Conservation (phyloP, 64 coral and sea anemone species). For the Pachyseris speciosa region DNA sequence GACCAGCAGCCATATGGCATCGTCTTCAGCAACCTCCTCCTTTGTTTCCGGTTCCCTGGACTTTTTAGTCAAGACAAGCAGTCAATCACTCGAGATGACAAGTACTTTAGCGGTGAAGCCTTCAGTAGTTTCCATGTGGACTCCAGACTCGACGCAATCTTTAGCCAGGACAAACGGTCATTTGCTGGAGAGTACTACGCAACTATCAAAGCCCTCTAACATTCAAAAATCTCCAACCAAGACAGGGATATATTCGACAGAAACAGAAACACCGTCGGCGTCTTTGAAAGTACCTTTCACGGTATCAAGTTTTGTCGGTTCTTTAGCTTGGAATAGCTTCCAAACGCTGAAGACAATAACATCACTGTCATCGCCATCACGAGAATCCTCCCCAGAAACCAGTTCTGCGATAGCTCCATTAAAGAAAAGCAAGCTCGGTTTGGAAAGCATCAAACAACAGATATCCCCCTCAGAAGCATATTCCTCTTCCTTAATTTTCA, state of each 20-base stretch:
- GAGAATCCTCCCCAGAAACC: no score
- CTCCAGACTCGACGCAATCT: not conserved
- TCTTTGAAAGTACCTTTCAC: not conserved
- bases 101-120: not conserved
- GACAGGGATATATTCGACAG: not conserved
- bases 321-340: not conserved
- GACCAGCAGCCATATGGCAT: not conserved
- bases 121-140: no score
- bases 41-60: not conserved
- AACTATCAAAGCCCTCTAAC: not conserved
- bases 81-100: not conserved
- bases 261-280: not conserved
- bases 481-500: no score
- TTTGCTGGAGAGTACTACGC: not conserved
- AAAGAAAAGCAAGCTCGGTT: no score
- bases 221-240: not conserved
- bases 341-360: not conserved
- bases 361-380: no score
- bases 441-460: no score
- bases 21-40: not conserved
- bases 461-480: no score
- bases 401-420: no score
- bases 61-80: not conserved
- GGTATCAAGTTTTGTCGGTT: not conserved
- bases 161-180: not conserved